Percentiles rank a stretch among this genome's conserved stretches.
phyloP scores from a whole-genome alignment of 2,113 vertebrate genomes.

The Sinocyclocheilus anshuiensis region DNA sequence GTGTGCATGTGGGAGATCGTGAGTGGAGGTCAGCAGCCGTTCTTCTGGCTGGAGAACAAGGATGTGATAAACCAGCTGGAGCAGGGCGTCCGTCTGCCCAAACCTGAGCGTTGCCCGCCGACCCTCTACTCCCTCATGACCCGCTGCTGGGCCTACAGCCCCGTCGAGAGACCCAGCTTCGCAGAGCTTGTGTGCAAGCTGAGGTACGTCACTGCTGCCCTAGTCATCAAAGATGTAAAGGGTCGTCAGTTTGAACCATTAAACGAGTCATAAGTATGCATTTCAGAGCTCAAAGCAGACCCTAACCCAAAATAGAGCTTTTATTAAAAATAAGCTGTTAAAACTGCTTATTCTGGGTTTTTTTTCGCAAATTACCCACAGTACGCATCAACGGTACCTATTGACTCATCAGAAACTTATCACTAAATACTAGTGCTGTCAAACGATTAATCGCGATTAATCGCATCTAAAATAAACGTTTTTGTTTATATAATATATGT shows the following conservation, averaged over 20 bases:
- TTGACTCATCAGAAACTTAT: not conserved
- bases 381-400: too few relatives aligned
- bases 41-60: constrained; percentile 96
- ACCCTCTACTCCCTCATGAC: constrained; percentile 91
- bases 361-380: too few relatives aligned
- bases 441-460: too few relatives aligned
- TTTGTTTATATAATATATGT: too few relatives aligned
- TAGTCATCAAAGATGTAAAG: not conserved
- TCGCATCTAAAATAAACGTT: too few relatives aligned
- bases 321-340: not conserved
- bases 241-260: not conserved
- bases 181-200: constrained; percentile 86
- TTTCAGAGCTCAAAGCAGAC: not conserved
- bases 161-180: constrained; percentile 85
- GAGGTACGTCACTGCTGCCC: constrained; percentile 70
- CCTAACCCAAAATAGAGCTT: not conserved
- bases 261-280: not conserved
- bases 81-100: constrained; percentile 88
- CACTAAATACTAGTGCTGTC: not conserved
- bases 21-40: constrained; percentile 92
- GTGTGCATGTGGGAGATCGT: constrained; percentile 99
- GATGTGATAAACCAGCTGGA: constrained; percentile 96
- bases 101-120: constrained; percentile 88
- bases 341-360: not conserved
- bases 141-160: constrained; percentile 93